These are phyloP conservation scores for Vulpes vulpes DNA, from an alignment of 2,113 vertebrate species.

Conservation along the genomic window DNA sequence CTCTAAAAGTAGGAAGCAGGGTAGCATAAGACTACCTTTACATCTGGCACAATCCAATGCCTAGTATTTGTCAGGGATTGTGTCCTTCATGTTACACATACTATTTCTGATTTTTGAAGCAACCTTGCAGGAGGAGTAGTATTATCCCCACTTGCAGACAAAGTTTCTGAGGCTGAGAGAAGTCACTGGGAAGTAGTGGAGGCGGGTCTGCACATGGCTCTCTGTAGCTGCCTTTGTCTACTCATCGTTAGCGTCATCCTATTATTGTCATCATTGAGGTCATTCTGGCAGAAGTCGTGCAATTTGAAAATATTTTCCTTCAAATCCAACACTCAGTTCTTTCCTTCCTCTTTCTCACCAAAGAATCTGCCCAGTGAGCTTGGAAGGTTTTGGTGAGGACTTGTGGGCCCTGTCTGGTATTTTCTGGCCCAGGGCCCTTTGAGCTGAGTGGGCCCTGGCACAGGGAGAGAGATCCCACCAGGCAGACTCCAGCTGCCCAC, in stretches of 20 bases:
- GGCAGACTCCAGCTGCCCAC: neutral
- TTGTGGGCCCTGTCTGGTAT: neutral
- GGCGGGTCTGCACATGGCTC: neutral
- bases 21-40: neutral
- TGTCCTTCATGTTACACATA: neutral
- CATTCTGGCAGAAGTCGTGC: slow-evolving; percentile 2
- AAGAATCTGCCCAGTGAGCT: neutral
- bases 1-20: neutral
- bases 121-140: neutral
- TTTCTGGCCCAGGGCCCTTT: neutral
- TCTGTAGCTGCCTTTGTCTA: neutral
- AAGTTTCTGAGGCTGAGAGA: neutral
- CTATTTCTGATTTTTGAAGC: slow-evolving; percentile 29
- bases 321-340: neutral
- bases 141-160: neutral
- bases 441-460: neutral
- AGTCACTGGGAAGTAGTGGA: neutral
- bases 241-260: neutral
- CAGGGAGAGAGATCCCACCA: too few relatives aligned
- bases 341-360: rapidly evolving
- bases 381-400: neutral
- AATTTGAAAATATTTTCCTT: neutral
- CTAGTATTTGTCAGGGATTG: neutral
- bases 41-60: neutral
- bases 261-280: neutral